Conservation (phyloP, 2,888 invertebrate species). For the Drosophila falleni region DNA sequence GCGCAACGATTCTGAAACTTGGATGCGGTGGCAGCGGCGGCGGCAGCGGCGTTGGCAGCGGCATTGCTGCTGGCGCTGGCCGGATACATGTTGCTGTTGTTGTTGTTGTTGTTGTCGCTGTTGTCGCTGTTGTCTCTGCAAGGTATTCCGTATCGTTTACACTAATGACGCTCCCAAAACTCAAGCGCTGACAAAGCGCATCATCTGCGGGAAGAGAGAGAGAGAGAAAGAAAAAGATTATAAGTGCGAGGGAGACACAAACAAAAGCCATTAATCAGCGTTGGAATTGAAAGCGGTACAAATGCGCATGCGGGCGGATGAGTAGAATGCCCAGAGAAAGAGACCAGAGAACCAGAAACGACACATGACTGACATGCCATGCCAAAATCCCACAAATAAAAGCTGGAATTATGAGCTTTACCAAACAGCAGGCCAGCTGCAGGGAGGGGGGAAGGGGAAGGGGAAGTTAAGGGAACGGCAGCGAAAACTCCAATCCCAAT, state of each 20-base stretch:
- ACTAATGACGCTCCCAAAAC: constrained; percentile 17
- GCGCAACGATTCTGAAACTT: constrained; percentile 84
- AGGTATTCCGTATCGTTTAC: constrained; percentile 18
- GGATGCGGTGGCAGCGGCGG: constrained; percentile 55
- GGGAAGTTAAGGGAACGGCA: constrained; percentile 4
- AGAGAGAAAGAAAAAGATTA: constrained; percentile 9
- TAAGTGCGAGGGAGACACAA: constrained; percentile 13
- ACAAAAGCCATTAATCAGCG: constrained; percentile 76
- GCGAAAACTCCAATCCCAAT: constrained; percentile 65
- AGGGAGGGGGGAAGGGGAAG: not conserved
- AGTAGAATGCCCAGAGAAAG: not conserved
- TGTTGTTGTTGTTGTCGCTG: not conserved
- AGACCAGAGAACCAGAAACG: constrained; percentile 17
- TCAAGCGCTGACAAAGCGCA: constrained; percentile 51
- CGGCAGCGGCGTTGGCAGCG: constrained; percentile 22
- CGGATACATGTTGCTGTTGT: constrained; percentile 78
- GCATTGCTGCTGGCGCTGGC: constrained; percentile 64
- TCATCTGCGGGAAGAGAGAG: constrained; percentile 56
- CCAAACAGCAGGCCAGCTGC: constrained; percentile 24
- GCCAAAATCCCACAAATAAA: constrained; percentile 80
- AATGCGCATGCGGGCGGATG: constrained; percentile 60
- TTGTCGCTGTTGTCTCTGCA: constrained; percentile 4
- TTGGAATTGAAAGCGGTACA: constrained; percentile 56
- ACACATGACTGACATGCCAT: constrained; percentile 79
- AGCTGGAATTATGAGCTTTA: constrained; percentile 81